Evolutionary conservation across 2,888 invertebrate species (phyloP).

Genomic region (Drosophila borborema): DNA sequence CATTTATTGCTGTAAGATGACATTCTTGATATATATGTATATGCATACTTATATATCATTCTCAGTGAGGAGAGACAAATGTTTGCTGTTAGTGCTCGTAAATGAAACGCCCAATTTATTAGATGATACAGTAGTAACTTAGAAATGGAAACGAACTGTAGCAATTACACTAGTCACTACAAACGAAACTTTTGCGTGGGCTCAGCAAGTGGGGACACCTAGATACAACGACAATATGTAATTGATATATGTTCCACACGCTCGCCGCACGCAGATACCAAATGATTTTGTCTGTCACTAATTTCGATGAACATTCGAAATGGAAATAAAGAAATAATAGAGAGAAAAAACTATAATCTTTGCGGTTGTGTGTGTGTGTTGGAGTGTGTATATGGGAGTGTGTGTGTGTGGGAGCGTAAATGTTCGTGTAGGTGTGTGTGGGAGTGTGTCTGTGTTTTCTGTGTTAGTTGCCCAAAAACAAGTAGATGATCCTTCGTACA

Average conservation of each 20-base stretch:
- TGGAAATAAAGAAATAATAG: slow-evolving; percentile 4
- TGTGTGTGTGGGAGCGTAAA: neutral
- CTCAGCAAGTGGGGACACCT: slow-evolving; percentile 29
- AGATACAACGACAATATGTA: slow-evolving; percentile 24
- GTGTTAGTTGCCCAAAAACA: slow-evolving; percentile 39
- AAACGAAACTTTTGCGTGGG: slow-evolving; percentile 8
- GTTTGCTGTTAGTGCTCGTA: slow-evolving; percentile 23
- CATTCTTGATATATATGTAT: slow-evolving; percentile 2
- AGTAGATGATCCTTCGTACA: slow-evolving; percentile 24
- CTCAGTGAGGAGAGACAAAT: slow-evolving; percentile 2
- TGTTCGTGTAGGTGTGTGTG: neutral
- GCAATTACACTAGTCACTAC: slow-evolving; percentile 29
- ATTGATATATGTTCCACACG: slow-evolving; percentile 27
- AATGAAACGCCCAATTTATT: slow-evolving; percentile 62
- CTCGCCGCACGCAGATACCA: slow-evolving; percentile 24
- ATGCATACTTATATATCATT: neutral
- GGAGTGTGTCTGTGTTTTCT: neutral
- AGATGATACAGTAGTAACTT: slow-evolving; percentile 59
- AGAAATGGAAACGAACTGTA: slow-evolving; percentile 46
- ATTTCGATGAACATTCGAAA: slow-evolving; percentile 23
- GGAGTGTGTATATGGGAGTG: neutral
- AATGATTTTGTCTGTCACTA: slow-evolving; percentile 36
- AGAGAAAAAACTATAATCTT: slow-evolving; percentile 27
- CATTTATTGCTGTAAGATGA: slow-evolving; percentile 11
- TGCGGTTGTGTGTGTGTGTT: neutral